Percentiles rank a stretch among this genome's conserved stretches.
These are phyloP conservation scores for Sebastes oblongus DNA, from an alignment of 2,797 vertebrate species.

Conservation along the genomic window DNA sequence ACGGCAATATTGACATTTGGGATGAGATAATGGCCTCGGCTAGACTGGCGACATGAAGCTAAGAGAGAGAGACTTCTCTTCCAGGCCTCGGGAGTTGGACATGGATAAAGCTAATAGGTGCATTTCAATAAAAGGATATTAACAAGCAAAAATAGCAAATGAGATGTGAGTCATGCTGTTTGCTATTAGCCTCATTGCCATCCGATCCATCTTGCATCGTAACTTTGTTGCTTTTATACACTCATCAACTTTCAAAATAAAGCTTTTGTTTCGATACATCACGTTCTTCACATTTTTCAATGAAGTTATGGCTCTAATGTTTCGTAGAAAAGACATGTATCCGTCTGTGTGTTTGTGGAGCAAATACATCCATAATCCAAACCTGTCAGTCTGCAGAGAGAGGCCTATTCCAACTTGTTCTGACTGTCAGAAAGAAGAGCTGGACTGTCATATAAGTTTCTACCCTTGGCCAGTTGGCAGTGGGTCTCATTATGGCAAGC, in stretches of 20 bases:
- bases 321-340: not conserved
- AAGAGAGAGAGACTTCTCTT: slow-evolving; percentile 45
- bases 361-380: slow-evolving; percentile 5
- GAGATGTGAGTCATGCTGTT: slow-evolving; percentile 20
- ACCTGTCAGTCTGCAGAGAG: slow-evolving; percentile 14
- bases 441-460: not conserved
- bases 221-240: not conserved
- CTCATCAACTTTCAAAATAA: not conserved
- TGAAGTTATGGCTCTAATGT: not conserved
- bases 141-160: slow-evolving; percentile 28
- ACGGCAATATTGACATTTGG: slow-evolving; percentile 73
- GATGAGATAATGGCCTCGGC: slow-evolving; percentile 76
- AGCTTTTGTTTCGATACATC: slow-evolving; percentile 4
- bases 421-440: not conserved
- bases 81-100: slow-evolving; percentile 48
- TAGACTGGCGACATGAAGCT: slow-evolving; percentile 61
- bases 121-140: slow-evolving; percentile 57
- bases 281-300: not conserved
- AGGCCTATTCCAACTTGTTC: slow-evolving; percentile 2
- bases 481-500: not conserved
- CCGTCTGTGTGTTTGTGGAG: not conserved
- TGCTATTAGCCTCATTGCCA: not conserved
- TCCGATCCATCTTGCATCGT: not conserved
- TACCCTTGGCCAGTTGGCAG: not conserved
- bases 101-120: slow-evolving; percentile 49